Evolutionary conservation across 2,888 invertebrate species (phyloP), one percentile per base, ranked within the genome.

Genomic region (Cyclophora punctaria): DNA sequence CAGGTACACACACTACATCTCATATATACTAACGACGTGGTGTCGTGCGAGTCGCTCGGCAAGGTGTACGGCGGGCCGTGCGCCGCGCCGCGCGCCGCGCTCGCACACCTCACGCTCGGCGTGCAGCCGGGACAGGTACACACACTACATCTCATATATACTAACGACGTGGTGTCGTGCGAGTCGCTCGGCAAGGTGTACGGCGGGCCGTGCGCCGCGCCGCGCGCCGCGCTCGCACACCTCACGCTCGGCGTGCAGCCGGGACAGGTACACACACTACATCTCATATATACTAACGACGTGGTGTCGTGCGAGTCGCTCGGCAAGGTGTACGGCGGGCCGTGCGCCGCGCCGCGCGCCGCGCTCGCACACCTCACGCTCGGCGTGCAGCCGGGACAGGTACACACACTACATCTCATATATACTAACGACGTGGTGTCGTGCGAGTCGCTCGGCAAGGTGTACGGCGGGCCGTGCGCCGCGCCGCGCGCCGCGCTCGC

Each of bases 151-250:
- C 5, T 20, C 20, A 20, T 20, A 20, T 20, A 20, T 20, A 20
- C 74, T 3, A 69, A 79, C 42, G 90, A 92, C 66, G 78, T 89
- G 37, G 71, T 91, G 47, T 80, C 85, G 56, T 83, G 90, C 56
- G 79, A 89, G 58, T 78, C 78, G 56, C 78, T 93, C 46, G 75
- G 87, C 51, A 92, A 91, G 71, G 83, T 81, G 54, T 89, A 86
- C 73, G 73, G 68, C 4, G 69, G 73, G 46, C 71, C 75, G 37
- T 58, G 72, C 7, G 83, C 82, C 47, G 41, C 68, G 68, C 53
- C 51, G 66, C 57, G 56, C 5, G 63, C 78, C 0, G 90, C 90
- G 0, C 83, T 90, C 0, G 55, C 75, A 34, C 70, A 73, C 48
- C 78, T 90, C 56, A 89, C 89, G 34, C 72, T 91, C 1, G 89